A percentile compares a stretch with the other conserved stretches of the same genome.
phyloP scores from a whole-genome alignment of 23 tunicate species.

The Ascidia mentula region DNA sequence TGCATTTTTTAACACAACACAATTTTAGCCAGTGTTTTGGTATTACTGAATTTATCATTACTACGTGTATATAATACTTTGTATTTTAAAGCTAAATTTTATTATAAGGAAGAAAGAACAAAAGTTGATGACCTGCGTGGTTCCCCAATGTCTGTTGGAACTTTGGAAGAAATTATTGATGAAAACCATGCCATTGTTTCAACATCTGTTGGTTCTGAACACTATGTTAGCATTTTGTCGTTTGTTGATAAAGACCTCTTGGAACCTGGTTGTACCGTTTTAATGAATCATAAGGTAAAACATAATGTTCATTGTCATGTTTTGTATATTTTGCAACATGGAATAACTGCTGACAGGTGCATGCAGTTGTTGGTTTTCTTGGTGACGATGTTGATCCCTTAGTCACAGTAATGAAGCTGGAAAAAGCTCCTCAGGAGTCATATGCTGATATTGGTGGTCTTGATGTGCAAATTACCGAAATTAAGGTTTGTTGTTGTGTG shows the following conservation, averaged over 20 bases:
- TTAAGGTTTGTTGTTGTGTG: no score
- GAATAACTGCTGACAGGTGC: constrained; percentile 43
- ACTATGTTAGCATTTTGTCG: constrained; percentile 95
- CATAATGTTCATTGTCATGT: neutral
- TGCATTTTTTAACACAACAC: no score
- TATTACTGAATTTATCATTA: no score
- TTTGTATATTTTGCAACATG: neutral
- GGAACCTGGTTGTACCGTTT: constrained; percentile 98
- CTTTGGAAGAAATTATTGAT: constrained; percentile 98
- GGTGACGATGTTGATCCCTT: constrained; percentile 99
- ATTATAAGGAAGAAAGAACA: constrained; percentile 87
- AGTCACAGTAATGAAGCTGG: constrained; percentile 98
- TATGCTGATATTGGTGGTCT: constrained; percentile 99
- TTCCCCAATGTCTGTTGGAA: constrained; percentile 99
- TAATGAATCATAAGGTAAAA: constrained; percentile 96
- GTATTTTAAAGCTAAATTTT: neutral
- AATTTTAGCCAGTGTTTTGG: no score
- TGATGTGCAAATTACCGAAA: constrained; percentile 96
- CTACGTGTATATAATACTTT: no score
- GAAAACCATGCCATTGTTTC: constrained; percentile 99
- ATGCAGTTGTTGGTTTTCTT: constrained; percentile 96
- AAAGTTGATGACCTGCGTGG: constrained; percentile 98
- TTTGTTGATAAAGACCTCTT: constrained; percentile 98
- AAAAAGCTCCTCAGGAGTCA: constrained; percentile 98
- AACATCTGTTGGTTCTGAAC: constrained; percentile 99